Percentiles rank a stretch among this genome's conserved stretches.
Conservation (phyloP, 2,113 vertebrate genomes). For the Pteropus alecto region DNA sequence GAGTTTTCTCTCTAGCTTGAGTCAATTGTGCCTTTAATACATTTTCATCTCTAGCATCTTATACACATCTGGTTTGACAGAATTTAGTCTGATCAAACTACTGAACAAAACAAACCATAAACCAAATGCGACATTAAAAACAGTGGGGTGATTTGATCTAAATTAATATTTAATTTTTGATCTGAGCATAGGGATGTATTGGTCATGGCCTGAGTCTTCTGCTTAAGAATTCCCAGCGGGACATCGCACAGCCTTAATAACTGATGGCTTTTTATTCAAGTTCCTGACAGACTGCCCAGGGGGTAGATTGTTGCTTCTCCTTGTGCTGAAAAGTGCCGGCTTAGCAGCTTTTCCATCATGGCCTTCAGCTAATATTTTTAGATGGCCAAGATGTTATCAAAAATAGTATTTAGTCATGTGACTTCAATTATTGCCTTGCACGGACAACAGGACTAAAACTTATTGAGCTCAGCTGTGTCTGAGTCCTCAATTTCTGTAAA, state of each 20-base stretch:
- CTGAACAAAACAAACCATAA: background rate
- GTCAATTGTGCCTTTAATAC: background rate
- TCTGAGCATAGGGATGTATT: background rate
- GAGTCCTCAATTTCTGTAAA: background rate
- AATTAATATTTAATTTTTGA: constrained; percentile 21
- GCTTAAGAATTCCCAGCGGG: background rate
- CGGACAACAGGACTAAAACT: background rate
- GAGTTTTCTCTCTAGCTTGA: background rate
- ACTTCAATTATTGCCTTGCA: background rate
- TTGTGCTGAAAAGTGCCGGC: background rate
- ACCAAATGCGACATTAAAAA: background rate
- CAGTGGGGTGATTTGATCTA: background rate
- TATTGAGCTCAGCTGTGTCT: background rate
- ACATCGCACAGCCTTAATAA: background rate
- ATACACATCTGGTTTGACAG: background rate
- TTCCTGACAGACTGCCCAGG: background rate
- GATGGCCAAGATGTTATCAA: constrained; percentile 41
- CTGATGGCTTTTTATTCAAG: background rate
- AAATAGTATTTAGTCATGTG: constrained; percentile 25
- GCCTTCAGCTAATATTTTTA: constrained; percentile 43
- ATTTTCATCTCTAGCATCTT: background rate
- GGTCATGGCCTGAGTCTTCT: background rate
- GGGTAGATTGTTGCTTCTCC: background rate
- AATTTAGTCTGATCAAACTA: background rate
- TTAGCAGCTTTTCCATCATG: background rate